Evolutionary conservation across 2,113 vertebrate species (phyloP).

Genomic region (Lampris megalopsis): DNA sequence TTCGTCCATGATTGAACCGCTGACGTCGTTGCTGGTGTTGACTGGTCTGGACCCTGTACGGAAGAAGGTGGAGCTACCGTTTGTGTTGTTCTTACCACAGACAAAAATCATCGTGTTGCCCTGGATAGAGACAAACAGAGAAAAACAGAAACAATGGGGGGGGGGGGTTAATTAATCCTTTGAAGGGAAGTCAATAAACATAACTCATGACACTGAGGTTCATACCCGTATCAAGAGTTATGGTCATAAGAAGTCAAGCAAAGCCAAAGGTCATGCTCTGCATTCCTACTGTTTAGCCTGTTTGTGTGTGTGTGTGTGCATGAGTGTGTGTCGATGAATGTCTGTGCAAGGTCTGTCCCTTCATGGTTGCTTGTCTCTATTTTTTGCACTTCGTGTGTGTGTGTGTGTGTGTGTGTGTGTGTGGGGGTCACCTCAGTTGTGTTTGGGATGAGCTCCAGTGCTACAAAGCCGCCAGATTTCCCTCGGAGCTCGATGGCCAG

Average conservation of each 20-base stretch:
- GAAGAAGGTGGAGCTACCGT: accelerated
- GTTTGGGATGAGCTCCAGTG: constrained; percentile 3
- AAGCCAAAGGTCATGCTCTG: not conserved
- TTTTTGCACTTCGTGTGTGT: not conserved
- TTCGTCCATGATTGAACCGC: too few relatives aligned
- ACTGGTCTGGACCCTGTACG: accelerated
- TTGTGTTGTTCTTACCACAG: not conserved
- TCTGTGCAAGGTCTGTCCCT: constrained; percentile 2
- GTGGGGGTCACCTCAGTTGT: constrained; percentile 10
- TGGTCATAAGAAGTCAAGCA: not conserved
- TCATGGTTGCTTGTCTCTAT: not conserved
- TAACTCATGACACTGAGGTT: too few relatives aligned
- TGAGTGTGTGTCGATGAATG: constrained; percentile 4
- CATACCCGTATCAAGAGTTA: too few relatives aligned
- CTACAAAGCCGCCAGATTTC: constrained; percentile 38
- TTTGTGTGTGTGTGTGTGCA: not conserved
- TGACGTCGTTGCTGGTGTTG: too few relatives aligned
- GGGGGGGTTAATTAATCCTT: too few relatives aligned
- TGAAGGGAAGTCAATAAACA: too few relatives aligned
- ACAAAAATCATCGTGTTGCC: not conserved
- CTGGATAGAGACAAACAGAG: not conserved
- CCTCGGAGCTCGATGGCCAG: constrained; percentile 47
- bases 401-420: not conserved
- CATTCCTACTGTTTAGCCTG: not conserved
- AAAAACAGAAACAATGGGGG: too few relatives aligned